These are phyloP conservation scores for Rhinatrema bivittatum DNA, from an alignment of 2,797 vertebrate genomes.

Conservation along the genomic window DNA sequence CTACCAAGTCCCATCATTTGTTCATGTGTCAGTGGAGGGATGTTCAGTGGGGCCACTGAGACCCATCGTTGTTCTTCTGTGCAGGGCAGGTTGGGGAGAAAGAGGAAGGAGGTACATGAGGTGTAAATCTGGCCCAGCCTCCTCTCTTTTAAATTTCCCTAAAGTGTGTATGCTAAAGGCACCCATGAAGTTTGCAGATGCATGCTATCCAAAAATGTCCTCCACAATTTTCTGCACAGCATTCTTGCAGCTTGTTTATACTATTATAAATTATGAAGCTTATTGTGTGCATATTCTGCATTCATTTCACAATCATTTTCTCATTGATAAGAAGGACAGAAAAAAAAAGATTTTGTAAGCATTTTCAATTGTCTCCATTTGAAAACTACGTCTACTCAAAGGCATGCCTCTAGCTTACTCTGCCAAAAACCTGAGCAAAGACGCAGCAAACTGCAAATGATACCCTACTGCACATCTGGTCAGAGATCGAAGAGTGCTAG, in stretches of 20 bases:
- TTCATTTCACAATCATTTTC: constrained; percentile 20
- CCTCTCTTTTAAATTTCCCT: too few species aligned
- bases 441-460: constrained; percentile 44
- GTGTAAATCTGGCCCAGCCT: too few species aligned
- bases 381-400: constrained; percentile 22
- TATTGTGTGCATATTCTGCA: constrained; percentile 13
- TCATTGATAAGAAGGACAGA: constrained; percentile 2
- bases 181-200: too few species aligned
- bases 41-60: too few species aligned
- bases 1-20: too few species aligned
- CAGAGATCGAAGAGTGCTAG: constrained; percentile 35
- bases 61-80: too few species aligned
- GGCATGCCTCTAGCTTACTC: constrained; percentile 9
- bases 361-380: constrained; percentile 35
- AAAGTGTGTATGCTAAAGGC: too few species aligned
- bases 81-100: too few species aligned
- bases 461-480: constrained; percentile 17
- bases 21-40: too few species aligned
- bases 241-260: constrained; percentile 34
- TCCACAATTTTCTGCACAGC: too few species aligned
- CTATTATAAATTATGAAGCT: constrained; percentile 31
- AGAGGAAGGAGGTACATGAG: too few species aligned
- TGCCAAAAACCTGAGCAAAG: constrained; percentile 27
- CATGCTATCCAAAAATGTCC: too few species aligned
- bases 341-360: constrained; percentile 23